Evolutionary conservation across 2,888 invertebrate species (phyloP).

Genomic region (Lumbricus terrestris): DNA sequence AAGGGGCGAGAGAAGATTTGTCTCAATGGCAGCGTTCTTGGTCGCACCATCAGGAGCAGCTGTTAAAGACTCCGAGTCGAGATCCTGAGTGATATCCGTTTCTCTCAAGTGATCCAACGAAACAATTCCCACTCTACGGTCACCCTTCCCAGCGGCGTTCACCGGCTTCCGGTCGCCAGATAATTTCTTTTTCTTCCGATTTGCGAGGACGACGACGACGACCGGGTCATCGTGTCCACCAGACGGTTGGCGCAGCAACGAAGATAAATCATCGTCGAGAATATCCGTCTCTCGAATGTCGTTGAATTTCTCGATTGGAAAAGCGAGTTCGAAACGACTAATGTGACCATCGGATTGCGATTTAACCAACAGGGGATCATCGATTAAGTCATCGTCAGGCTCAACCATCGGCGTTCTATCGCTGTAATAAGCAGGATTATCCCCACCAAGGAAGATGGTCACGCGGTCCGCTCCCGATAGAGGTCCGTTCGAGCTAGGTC

Average conservation of each 20-base stretch:
- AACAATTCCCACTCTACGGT: neutral
- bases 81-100: neutral
- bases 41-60: neutral
- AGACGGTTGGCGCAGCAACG: neutral
- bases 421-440: neutral
- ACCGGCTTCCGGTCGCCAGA: neutral
- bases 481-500: neutral
- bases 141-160: neutral
- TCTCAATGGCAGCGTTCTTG: neutral
- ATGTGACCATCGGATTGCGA: neutral
- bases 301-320: constrained; percentile 11
- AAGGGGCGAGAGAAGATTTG: neutral
- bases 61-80: neutral
- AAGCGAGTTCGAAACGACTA: constrained; percentile 11
- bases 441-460: neutral
- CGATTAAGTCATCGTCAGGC: neutral
- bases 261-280: constrained; percentile 20
- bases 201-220: neutral
- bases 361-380: neutral
- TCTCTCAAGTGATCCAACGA: neutral
- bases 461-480: neutral
- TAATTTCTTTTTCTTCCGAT: neutral
- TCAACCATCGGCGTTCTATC: neutral
- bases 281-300: constrained; percentile 28
- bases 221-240: neutral